These are phyloP conservation scores for Gambusia affinis DNA, from an alignment of 2,113 vertebrate genomes.

Conservation along the genomic window DNA sequence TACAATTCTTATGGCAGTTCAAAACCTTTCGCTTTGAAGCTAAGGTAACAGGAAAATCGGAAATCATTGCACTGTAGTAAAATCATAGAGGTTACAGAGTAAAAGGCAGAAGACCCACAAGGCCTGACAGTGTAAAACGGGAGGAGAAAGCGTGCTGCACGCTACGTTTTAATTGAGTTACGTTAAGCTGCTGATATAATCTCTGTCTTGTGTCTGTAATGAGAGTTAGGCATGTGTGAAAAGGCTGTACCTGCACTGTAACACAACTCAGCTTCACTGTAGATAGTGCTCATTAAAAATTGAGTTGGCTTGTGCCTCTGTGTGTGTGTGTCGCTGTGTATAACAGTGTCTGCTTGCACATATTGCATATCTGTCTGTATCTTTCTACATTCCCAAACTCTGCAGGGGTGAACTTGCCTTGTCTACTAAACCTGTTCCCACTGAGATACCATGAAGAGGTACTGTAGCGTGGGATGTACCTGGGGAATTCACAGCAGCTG, in stretches of 20 bases:
- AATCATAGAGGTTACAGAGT: neutral
- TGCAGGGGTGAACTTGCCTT: conserved; percentile 37
- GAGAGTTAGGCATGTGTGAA: conserved; percentile 45
- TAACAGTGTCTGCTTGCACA: conserved; percentile 2
- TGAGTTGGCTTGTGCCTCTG: conserved; percentile 16
- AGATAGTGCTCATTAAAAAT: conserved; percentile 21
- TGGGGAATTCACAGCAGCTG: conserved; percentile 49
- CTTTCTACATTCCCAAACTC: conserved; percentile 33
- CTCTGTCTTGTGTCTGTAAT: conserved; percentile 33
- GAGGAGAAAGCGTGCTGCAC: conserved; percentile 5
- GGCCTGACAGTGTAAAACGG: neutral
- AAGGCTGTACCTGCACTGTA: conserved; percentile 34
- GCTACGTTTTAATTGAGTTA: conserved; percentile 62
- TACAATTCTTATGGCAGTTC: no score
- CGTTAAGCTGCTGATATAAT: conserved; percentile 58
- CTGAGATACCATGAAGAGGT: conserved; percentile 37
- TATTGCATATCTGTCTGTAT: conserved; percentile 26
- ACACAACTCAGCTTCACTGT: conserved; percentile 18
- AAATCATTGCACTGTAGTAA: conserved; percentile 1
- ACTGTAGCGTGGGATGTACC: conserved; percentile 29
- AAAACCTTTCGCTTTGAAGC: no score
- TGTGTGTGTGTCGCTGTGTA: conserved; percentile 16
- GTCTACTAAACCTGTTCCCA: conserved; percentile 32
- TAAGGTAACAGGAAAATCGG: no score
- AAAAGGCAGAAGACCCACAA: conserved; percentile 11